Conservation (phyloP, 2,113 vertebrate species). For the Cichladusa arquata region DNA sequence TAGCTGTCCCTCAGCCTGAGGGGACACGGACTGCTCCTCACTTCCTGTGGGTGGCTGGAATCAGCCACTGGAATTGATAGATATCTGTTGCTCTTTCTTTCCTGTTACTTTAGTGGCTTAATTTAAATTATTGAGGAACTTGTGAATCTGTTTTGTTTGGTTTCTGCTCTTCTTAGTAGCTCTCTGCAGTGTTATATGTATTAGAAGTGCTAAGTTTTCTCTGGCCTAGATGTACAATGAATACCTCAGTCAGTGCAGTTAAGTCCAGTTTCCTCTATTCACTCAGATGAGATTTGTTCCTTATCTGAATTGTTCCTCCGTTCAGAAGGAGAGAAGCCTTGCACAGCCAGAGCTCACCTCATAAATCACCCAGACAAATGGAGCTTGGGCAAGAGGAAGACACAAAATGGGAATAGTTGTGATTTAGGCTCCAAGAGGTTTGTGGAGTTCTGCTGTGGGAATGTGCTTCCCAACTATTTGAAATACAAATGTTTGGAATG, state of each 20-base stretch:
- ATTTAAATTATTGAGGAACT: slow-evolving; percentile 24
- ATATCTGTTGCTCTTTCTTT: slow-evolving; percentile 2
- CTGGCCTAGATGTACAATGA: slow-evolving; percentile 44
- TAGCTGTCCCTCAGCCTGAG: background rate
- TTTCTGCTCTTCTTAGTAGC: background rate
- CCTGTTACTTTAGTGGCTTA: background rate
- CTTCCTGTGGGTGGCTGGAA: background rate
- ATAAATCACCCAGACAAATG: slow-evolving; percentile 35
- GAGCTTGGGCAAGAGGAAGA: slow-evolving; percentile 6
- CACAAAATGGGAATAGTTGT: background rate
- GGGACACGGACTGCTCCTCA: background rate
- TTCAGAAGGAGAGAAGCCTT: slow-evolving; percentile 25
- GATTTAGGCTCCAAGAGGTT: background rate
- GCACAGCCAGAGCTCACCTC: background rate
- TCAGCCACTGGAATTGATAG: background rate
- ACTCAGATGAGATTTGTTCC: slow-evolving; percentile 16
- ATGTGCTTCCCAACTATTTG: background rate
- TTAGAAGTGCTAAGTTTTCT: slow-evolving; percentile 16
- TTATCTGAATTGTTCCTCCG: slow-evolving; percentile 44
- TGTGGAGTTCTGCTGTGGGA: background rate
- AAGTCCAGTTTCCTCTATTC: slow-evolving; percentile 43
- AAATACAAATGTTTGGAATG: background rate
- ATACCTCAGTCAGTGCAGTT: background rate
- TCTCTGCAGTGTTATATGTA: background rate
- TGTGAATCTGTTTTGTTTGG: background rate